Conservation (phyloP, 2,888 invertebrate genomes). For the Hemaris fuciformis region DNA sequence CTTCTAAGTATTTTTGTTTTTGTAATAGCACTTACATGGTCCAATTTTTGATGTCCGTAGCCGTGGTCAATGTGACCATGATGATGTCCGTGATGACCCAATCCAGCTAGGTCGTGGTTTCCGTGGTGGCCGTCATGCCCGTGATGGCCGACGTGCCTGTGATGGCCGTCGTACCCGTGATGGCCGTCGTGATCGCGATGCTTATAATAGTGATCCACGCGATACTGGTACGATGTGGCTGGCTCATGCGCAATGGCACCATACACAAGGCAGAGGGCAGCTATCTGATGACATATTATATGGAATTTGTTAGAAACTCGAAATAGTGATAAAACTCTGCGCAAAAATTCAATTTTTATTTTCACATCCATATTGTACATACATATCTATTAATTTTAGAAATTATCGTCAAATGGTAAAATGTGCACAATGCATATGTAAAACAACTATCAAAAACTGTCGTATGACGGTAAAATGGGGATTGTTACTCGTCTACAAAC, state of each 20-base stretch:
- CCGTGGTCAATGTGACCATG: constrained; percentile 14
- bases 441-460: no score
- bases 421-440: no score
- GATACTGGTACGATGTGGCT: constrained; percentile 52
- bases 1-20: no score
- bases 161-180: constrained; percentile 22
- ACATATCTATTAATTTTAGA: no score
- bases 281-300: constrained; percentile 35
- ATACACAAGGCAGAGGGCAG: constrained; percentile 43
- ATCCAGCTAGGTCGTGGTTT: neutral
- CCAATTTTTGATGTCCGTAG: constrained; percentile 25
- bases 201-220: constrained; percentile 39
- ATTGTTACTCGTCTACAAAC: no score
- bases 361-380: no score
- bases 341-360: no score
- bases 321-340: no score
- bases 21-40: constrained; percentile 46
- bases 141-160: constrained; percentile 19
- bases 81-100: constrained; percentile 18
- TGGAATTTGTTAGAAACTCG: neutral
- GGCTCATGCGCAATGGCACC: constrained; percentile 42
- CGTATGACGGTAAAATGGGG: no score
- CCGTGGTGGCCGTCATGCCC: constrained; percentile 22
- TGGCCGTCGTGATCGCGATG: constrained; percentile 23
- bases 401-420: no score